These are phyloP conservation scores for Ovibos moschatus DNA, from an alignment of 2,113 vertebrate species.

Conservation along the genomic window DNA sequence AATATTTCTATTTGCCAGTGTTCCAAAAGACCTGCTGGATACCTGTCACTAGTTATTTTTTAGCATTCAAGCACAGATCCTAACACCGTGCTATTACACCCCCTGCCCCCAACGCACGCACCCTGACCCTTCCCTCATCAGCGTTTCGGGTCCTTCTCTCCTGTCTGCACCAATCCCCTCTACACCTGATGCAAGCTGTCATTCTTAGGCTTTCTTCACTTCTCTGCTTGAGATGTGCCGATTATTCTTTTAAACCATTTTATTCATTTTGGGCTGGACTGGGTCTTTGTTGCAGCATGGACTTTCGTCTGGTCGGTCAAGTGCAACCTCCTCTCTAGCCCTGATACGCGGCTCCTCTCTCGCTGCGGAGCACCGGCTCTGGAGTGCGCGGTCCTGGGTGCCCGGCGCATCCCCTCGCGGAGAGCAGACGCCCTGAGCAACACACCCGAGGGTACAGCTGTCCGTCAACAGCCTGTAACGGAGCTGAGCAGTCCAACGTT, in stretches of 20 bases:
- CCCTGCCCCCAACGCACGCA: no score
- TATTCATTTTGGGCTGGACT: not conserved
- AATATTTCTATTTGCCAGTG: not conserved
- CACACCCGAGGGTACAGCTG: not conserved
- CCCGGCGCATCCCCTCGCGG: rapidly evolving
- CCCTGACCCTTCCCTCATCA: rapidly evolving
- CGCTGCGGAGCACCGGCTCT: not conserved
- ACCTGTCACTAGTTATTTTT: not conserved
- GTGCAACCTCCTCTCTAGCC: not conserved
- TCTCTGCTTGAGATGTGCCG: not conserved
- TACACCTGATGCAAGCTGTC: not conserved
- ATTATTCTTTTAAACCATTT: not conserved
- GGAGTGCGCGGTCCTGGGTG: rapidly evolving
- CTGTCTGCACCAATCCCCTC: no score
- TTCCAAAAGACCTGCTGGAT: not conserved
- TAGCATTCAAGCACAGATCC: not conserved
- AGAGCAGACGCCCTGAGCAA: not conserved
- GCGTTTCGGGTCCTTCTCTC: rapidly evolving
- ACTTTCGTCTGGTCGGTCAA: not conserved
- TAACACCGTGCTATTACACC: not conserved
- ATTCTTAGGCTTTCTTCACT: no score
- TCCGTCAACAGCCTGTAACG: not conserved
- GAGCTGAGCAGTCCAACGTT: rapidly evolving
- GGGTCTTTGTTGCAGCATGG: not conserved
- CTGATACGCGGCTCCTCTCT: not conserved